These are phyloP conservation scores for Xerus inauris DNA, from an alignment of 2,113 vertebrate genomes.

Conservation along the genomic window DNA sequence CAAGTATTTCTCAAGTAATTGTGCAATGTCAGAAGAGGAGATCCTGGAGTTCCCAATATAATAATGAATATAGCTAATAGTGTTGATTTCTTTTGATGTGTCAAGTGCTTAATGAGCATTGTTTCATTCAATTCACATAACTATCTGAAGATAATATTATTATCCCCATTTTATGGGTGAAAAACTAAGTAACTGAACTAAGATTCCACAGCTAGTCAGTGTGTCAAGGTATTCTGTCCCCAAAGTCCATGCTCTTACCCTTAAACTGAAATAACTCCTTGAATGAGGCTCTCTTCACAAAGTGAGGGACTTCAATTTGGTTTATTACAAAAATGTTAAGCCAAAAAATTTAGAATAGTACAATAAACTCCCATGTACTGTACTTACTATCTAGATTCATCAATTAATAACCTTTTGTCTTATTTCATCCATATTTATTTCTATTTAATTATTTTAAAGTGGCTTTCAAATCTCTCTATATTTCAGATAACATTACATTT, in stretches of 20 bases:
- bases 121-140: neutral
- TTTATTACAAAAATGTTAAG: conserved; percentile 8
- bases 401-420: neutral
- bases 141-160: neutral
- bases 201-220: neutral
- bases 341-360: neutral
- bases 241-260: neutral
- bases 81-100: neutral
- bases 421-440: conserved; percentile 32
- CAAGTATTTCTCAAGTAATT: neutral
- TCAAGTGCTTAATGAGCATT: neutral
- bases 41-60: neutral
- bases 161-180: neutral
- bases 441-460: conserved; percentile 38
- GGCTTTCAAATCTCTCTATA: neutral
- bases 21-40: neutral
- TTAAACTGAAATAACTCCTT: neutral
- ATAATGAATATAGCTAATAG: neutral
- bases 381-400: neutral
- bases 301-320: neutral
- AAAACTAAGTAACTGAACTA: neutral
- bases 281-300: neutral
- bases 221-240: neutral
- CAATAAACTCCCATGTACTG: neutral
- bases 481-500: neutral